A percentile compares a stretch with the other conserved stretches of the same genome.
phyloP scores from a whole-genome alignment of 2,797 vertebrate genomes.

The Acanthurus lineatus region DNA sequence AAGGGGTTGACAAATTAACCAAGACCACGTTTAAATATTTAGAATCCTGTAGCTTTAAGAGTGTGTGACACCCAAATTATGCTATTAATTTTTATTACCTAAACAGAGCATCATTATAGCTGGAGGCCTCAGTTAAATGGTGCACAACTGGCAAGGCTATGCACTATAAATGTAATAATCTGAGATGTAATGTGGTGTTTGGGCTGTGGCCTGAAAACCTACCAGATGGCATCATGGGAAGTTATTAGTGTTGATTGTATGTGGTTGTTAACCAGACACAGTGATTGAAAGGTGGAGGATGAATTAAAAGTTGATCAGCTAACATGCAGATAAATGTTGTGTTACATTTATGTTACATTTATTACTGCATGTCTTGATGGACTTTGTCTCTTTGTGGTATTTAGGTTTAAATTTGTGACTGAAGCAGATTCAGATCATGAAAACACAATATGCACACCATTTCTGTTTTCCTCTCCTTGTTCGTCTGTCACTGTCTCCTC shows the following conservation, averaged over 20 bases:
- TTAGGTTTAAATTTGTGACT: conserved; percentile 23
- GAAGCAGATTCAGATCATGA: conserved; percentile 13
- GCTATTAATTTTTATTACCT: not conserved
- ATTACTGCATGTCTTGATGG: too few relatives aligned
- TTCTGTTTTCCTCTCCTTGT: conserved; percentile 39
- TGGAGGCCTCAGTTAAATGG: not conserved
- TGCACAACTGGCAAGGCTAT: not conserved
- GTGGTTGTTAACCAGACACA: not conserved
- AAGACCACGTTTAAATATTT: conserved; percentile 73
- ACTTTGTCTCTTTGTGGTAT: too few relatives aligned
- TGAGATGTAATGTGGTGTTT: not conserved
- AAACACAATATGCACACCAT: conserved; percentile 26
- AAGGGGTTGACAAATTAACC: conserved; percentile 77
- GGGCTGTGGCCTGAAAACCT: too few relatives aligned
- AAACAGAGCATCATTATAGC: conserved; percentile 3
- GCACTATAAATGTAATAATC: not conserved
- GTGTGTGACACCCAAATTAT: conserved; percentile 1
- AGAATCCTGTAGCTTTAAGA: conserved; percentile 41
- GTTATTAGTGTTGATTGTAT: conserved; percentile 1
- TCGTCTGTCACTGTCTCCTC: conserved; percentile 63
- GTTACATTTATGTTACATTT: too few relatives aligned
- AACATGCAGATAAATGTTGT: not conserved
- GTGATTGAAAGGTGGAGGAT: not conserved
- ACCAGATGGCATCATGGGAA: conserved; percentile 12
- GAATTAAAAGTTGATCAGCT: not conserved